Conservation (phyloP, 1,140 invertebrate species). For the Thaumetopoea pityocampa region DNA sequence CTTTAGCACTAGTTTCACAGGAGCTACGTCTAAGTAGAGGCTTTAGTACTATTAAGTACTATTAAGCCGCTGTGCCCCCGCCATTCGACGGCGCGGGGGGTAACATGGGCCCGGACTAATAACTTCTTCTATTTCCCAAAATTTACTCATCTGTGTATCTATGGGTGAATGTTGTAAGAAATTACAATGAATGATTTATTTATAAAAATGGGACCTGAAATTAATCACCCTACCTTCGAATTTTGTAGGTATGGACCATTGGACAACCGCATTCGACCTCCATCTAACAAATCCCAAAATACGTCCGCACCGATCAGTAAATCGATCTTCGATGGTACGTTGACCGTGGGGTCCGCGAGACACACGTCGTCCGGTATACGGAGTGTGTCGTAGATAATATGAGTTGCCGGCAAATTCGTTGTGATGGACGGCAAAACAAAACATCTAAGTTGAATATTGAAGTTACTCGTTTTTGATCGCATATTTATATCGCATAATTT, state of each 20-base stretch:
- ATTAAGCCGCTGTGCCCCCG: too few species aligned
- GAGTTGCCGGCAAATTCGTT: neutral
- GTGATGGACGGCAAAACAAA: neutral
- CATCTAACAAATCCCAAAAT: slow-evolving; percentile 24
- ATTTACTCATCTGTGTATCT: too few species aligned
- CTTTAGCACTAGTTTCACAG: too few species aligned
- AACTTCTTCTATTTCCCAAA: too few species aligned
- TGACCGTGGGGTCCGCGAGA: neutral
- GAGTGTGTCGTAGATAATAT: neutral
- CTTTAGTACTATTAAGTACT: too few species aligned
- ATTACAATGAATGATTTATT: too few species aligned
- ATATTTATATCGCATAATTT: neutral
- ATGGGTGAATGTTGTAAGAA: too few species aligned
- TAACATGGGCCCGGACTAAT: too few species aligned
- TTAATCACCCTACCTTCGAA: slow-evolving; percentile 21
- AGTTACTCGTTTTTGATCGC: neutral
- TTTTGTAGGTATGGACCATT: slow-evolving; percentile 23
- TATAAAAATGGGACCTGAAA: slow-evolving; percentile 19
- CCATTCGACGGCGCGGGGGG: too few species aligned
- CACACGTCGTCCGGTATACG: neutral
- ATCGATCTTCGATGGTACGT: neutral
- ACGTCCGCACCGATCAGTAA: slow-evolving; percentile 22
- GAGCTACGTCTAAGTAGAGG: too few species aligned
- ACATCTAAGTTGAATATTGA: neutral
- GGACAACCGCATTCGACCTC: slow-evolving; percentile 10